phyloP scores from a whole-genome alignment of 1,140 invertebrate species.

The Tetramorium parvispinum region DNA sequence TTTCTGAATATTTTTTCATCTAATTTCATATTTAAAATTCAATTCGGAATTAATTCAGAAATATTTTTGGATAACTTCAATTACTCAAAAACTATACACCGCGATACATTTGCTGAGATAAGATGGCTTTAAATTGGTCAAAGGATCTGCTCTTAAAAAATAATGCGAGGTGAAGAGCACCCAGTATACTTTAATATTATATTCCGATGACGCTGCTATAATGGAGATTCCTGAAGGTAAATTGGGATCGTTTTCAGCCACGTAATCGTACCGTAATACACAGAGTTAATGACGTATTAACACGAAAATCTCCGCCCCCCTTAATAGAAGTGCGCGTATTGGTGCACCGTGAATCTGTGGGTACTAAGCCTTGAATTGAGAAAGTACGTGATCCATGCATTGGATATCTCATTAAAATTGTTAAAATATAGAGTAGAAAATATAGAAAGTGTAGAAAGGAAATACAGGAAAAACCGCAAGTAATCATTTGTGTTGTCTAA shows the following conservation, averaged over 20 bases:
- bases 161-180: constrained; percentile 15
- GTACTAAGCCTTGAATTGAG: not conserved
- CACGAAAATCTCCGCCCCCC: constrained; percentile 29
- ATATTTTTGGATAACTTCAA: not conserved
- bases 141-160: constrained; percentile 9
- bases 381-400: not conserved
- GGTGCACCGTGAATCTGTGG: not conserved
- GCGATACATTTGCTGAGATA: not conserved
- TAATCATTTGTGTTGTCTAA: not conserved
- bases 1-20: not conserved
- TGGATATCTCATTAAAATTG: constrained; percentile 8
- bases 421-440: not conserved
- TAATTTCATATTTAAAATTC: not conserved
- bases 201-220: constrained; percentile 39
- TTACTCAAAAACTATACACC: not conserved
- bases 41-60: not conserved
- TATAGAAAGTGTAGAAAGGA: too few species aligned
- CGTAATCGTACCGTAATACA: constrained; percentile 47
- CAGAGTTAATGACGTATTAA: constrained; percentile 41
- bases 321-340: constrained; percentile 16
- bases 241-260: constrained; percentile 41
- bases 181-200: constrained; percentile 21
- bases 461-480: not conserved
- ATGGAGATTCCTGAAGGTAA: constrained; percentile 33
- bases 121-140: not conserved